Evolutionary conservation across 2,797 vertebrate species (phyloP), one percentile per base, ranked within the genome.

Genomic region (Darevskia nairensis): DNA sequence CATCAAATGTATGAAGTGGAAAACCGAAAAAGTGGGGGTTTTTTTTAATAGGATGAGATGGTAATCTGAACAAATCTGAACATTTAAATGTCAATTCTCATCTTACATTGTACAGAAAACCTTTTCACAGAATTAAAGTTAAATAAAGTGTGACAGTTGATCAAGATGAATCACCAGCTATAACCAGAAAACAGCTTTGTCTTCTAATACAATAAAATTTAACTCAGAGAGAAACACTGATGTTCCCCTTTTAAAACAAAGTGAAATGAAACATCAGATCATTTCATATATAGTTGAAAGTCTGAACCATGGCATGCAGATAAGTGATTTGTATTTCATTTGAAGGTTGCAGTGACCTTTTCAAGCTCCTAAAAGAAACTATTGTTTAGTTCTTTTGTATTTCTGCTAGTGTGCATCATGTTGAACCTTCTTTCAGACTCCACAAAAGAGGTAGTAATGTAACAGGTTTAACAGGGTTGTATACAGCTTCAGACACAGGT

Each of bases 21-120:
- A 84, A 84, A 88, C 80, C 21, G 7, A 66, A 41, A 84, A 17
- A 17, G 27, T 32, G 46, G 80, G 11, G 2, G 35, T 7, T 9
- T 39, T 74, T 95, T 95, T 84, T 85, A 19, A 0, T 32, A 91
- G 85, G 27, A 0, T 80, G 89, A 91, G 88, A 91, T 84, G n/a
- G 27, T 81, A 89, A 85, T 86, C 81, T 91, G 87, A 55, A 55
- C 94, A 92, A 69, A 89, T 83, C 2, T 92, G 74, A 87, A 89
- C 82, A 87, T 95, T 95, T 93, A 96, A 96, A 95, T 95, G 90
- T 95, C 41, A 93, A 86, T 95, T 93, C 85, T 95, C 83, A 91
- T 86, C 90, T 95, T 91, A 76, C 74, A 89, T 86, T 87, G 1
- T 80, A 85, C 89, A 74, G 84, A 90, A 93, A 91, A 91, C 75